Base-by-base conservation (phyloP, 1,140 invertebrate species). In the Tetragnatha versicolor region DNA sequence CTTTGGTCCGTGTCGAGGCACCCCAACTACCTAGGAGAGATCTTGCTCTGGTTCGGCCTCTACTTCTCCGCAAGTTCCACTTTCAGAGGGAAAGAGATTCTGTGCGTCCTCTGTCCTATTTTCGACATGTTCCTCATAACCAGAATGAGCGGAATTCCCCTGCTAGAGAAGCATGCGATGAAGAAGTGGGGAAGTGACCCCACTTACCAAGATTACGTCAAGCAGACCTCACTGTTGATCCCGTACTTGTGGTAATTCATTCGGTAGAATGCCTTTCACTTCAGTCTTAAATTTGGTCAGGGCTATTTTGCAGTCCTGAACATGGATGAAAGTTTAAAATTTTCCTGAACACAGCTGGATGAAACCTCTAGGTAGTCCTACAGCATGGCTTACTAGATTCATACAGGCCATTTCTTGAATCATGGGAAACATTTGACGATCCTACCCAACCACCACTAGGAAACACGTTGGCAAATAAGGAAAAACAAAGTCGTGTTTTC, bases 1-100 rank as follows among this genome's bases (percentile, higher is more conserved):
- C 86, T 97, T 17, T 98, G 96, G 96, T 90, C 91, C 51, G 84
- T 95, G 17, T 96, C 94, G 0, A 89, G 95, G 72, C 95, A 97
- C 87, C 96, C 96, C 0, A 98, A 98, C 85, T 98, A 98, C 84
- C 96, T 97, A 86, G 96, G 96, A 1, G 96, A 98, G 87, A 94
- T 98, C 33, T 88, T 94, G 0, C 88, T 97, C 1, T 98, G 96
- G 96, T 95, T 94, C 91, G 95, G 95, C 1, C 92, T 97, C 55
- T 97, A 96, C 84, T 89, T 94, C 49, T 94, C 96, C 84, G 93
- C 94, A 0, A 85, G 94, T 1, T 95, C 94, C 83, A 92, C 95
- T 2, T 91, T 97, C 55, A 89, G 92, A 83, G 91, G 92, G 39
- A 83, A 90, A 65, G 91, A 96, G 88, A 70, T 86, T 93, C 25